A percentile compares a stretch with the other conserved stretches of the same genome.
Conservation (phyloP, 2,797 vertebrate genomes). For the Masticophis lateralis region DNA sequence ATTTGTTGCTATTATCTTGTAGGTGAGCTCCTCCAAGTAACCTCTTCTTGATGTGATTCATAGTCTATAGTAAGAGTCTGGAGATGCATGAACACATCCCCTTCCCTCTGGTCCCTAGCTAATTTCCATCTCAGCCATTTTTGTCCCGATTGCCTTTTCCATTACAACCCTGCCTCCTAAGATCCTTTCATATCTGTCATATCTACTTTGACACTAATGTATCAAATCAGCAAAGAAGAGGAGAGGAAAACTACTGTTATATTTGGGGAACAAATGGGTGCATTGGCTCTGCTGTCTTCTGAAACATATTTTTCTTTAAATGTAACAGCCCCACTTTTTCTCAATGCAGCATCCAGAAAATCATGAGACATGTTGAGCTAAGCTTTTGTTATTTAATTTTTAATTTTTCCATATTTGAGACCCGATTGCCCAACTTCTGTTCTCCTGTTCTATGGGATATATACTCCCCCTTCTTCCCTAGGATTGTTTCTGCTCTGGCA, state of each 20-base stretch:
- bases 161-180: background rate
- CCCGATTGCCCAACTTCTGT: background rate
- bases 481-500: background rate
- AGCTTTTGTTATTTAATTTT: background rate
- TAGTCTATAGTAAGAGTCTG: background rate
- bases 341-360: background rate
- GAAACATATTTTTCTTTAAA: background rate
- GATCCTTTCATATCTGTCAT: background rate
- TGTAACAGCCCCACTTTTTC: background rate
- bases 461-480: background rate
- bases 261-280: background rate
- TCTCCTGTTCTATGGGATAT: background rate
- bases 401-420: background rate
- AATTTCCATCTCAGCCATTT: background rate
- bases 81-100: background rate
- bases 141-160: background rate
- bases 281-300: background rate
- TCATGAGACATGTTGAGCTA: background rate
- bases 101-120: background rate
- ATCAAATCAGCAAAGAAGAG: background rate
- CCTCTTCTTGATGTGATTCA: background rate
- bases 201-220: background rate
- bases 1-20: background rate
- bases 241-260: background rate
- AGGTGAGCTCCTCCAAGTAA: background rate